Conservation (phyloP, 1,140 invertebrate genomes). For the Melipona quadrifasciata region DNA sequence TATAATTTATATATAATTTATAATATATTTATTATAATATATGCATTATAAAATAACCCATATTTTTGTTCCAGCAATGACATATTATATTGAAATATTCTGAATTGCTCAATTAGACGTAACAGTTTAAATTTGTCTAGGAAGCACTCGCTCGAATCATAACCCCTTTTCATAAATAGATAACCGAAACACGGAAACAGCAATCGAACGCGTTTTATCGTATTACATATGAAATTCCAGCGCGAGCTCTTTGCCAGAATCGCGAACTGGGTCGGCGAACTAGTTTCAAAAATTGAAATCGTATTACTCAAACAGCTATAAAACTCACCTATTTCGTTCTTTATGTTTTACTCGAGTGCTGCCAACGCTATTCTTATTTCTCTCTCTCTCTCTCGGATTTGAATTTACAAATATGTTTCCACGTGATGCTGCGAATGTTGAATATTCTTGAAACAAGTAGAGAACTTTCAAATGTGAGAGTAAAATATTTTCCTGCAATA, state of each 20-base stretch:
- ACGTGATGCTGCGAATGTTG: background rate
- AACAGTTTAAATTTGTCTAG: too few species aligned
- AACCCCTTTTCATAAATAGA: background rate
- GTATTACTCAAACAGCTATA: background rate
- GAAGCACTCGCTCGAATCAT: background rate
- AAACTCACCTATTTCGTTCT: background rate
- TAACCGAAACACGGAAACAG: background rate
- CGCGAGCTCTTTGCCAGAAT: background rate
- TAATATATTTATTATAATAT: too few species aligned
- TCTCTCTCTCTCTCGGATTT: background rate
- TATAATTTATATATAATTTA: too few species aligned
- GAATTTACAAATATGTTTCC: background rate
- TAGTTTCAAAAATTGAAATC: background rate
- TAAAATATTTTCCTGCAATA: background rate
- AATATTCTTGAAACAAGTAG: background rate
- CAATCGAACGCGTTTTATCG: background rate
- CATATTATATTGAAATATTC: too few species aligned
- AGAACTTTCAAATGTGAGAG: background rate
- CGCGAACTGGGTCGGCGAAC: background rate
- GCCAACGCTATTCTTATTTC: background rate
- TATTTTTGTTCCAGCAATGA: too few species aligned
- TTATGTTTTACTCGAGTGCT: background rate
- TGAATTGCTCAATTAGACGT: too few species aligned
- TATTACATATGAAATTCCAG: constrained; percentile 1
- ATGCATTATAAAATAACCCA: too few species aligned